Evolutionary conservation across 1,140 invertebrate species (phyloP).

Genomic region (Diploscapter pachys): DNA sequence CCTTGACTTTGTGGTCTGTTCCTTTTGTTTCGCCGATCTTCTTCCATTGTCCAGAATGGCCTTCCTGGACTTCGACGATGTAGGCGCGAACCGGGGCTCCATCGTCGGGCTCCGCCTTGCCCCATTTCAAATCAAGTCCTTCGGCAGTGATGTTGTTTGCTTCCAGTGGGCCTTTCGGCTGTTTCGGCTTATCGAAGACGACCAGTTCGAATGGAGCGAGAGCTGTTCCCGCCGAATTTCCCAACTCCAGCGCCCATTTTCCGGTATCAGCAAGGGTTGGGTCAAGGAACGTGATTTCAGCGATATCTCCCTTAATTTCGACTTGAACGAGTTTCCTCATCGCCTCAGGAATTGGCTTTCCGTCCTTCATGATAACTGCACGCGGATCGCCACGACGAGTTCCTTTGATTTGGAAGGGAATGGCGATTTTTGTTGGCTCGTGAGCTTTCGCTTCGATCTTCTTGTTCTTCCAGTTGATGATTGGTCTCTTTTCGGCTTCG

Average conservation of each 20-base stretch:
- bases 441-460: slow-evolving; percentile 58
- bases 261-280: slow-evolving; percentile 54
- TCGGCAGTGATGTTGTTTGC: slow-evolving; percentile 86
- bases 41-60: slow-evolving; percentile 52
- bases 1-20: slow-evolving; percentile 56
- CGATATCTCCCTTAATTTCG: slow-evolving; percentile 55
- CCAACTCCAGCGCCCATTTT: slow-evolving; percentile 55
- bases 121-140: slow-evolving; percentile 76
- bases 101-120: slow-evolving; percentile 74
- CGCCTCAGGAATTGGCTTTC: slow-evolving; percentile 53
- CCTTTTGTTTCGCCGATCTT: slow-evolving; percentile 58
- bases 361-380: slow-evolving; percentile 48
- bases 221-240: slow-evolving; percentile 53
- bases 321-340: slow-evolving; percentile 50
- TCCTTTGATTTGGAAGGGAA: slow-evolving; percentile 56
- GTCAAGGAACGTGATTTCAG: slow-evolving; percentile 58
- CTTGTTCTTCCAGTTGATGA: slow-evolving; percentile 56
- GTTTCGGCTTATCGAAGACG: slow-evolving; percentile 61
- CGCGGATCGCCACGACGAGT: slow-evolving; percentile 58
- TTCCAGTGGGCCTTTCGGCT: slow-evolving; percentile 79
- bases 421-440: slow-evolving; percentile 50
- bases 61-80: slow-evolving; percentile 58
- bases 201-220: slow-evolving; percentile 54
- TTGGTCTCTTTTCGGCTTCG: slow-evolving; percentile 54
- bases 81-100: slow-evolving; percentile 84